phyloP scores from a whole-genome alignment of 2,888 invertebrate genomes.

The Cheilosia soror region DNA sequence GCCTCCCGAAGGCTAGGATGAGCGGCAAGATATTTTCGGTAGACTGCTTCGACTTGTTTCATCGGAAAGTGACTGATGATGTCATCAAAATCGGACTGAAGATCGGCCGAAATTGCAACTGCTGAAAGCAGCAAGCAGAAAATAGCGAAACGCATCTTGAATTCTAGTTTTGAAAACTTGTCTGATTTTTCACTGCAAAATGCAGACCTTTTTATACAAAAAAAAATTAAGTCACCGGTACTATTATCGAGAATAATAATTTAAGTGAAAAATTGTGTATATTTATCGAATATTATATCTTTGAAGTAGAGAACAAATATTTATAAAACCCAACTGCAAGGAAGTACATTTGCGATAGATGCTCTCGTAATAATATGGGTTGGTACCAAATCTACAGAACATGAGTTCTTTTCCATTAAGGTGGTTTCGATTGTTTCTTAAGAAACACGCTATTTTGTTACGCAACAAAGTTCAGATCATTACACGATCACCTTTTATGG shows the following conservation, averaged over 20 bases:
- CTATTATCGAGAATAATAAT: neutral
- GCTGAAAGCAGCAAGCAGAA: constrained; percentile 1
- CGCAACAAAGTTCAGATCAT: too few species aligned
- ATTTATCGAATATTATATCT: neutral
- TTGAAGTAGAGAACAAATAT: neutral
- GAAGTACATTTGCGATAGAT: neutral
- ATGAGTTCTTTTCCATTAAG: neutral
- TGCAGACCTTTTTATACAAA: neutral
- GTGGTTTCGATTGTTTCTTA: too few species aligned
- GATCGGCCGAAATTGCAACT: constrained; percentile 19
- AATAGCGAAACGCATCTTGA: neutral
- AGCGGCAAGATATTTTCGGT: neutral
- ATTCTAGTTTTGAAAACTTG: neutral
- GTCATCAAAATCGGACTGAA: neutral
- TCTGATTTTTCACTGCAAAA: neutral
- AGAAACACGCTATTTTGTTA: too few species aligned
- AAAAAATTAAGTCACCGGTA: neutral
- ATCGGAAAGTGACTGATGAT: neutral
- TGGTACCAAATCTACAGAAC: neutral
- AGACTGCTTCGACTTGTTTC: neutral
- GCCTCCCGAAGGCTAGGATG: neutral
- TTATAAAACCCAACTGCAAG: neutral
- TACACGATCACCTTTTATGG: too few species aligned
- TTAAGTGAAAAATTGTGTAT: neutral
- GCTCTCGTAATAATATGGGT: neutral